Base-by-base conservation (phyloP, 1,140 invertebrate genomes). In the Drosophila bifasciata region DNA sequence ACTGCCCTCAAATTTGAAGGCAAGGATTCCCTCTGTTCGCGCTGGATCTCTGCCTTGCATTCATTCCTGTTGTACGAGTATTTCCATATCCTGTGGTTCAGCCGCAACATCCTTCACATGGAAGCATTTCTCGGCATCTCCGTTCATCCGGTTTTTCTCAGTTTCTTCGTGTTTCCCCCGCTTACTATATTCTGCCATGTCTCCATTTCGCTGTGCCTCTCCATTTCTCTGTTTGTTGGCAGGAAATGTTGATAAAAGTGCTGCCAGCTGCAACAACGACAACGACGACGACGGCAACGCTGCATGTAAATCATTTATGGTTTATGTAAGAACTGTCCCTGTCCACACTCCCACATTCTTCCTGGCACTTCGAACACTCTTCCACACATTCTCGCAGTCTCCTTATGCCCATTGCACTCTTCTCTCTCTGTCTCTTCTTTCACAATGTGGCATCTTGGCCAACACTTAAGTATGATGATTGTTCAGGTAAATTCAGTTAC, bases 181-280 rank as follows among this genome's bases (percentile, higher is more conserved):
- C 1, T 13, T 1, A n/a, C n/a, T n/a, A n/a, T n/a, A 1, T 3
- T 4, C 4, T 11, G 1, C 11, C 32, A 3, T 36, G 32, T 48
- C 53, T 28, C 28, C 58, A 36, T 63, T 52, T 32, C 44, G 1
- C 32, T 8, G 8, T 13, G 32, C 32, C 25, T 53, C 39, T 36
- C 32, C 32, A 36, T 36, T 36, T 59, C 62, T 49, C 50, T 53
- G 16, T 55, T 58, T 63, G 76, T 57, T 51, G 59, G 52, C 66
- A 80, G 77, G 77, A 80, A 76, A 79, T 80, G 77, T 80, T 80
- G 77, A 80, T 80, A 80, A 80, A 80, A 80, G 71, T 71, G 67
- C 56, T 76, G 78, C 77, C 63, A 67, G 63, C 49, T 64, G 63
- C 59, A 50, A 25, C 41, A 62, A 80, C 62, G 74, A 69, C 59